Evolutionary conservation across 2,888 invertebrate species (phyloP).

Genomic region (Mayetiola destructor): DNA sequence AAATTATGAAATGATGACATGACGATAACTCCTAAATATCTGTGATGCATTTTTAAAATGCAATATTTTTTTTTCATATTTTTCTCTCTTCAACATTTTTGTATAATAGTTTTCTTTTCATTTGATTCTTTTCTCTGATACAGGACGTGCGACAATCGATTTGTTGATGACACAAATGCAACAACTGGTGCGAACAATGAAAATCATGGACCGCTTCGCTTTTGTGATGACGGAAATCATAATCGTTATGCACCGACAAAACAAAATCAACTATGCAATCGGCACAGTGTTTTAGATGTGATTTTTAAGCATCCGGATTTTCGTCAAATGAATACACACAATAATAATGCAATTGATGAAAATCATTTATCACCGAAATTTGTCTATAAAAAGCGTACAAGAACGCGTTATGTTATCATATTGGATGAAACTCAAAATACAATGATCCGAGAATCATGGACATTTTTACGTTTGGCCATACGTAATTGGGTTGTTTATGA

Average conservation of each 20-base stretch:
- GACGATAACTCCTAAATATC: too few relatives aligned
- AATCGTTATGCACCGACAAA: constrained; percentile 48
- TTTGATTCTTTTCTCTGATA: neutral
- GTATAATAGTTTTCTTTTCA: neutral
- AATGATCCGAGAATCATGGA: constrained; percentile 44
- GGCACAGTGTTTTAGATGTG: constrained; percentile 44
- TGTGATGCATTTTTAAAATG: too few relatives aligned
- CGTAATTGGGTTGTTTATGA: constrained; percentile 44
- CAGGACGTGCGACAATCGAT: neutral
- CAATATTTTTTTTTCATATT: too few relatives aligned
- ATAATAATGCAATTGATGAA: constrained; percentile 18
- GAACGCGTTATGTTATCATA: constrained; percentile 42
- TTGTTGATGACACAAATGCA: neutral
- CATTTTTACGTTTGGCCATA: constrained; percentile 41
- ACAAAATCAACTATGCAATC: constrained; percentile 47
- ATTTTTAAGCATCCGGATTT: constrained; percentile 42
- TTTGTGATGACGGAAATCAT: constrained; percentile 47
- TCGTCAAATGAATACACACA: constrained; percentile 20
- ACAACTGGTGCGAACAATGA: neutral
- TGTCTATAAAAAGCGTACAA: constrained; percentile 37
- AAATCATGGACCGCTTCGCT: constrained; percentile 22
- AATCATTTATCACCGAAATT: constrained; percentile 38
- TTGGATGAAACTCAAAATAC: constrained; percentile 45
- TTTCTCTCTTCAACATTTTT: too few relatives aligned
- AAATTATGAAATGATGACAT: too few relatives aligned